Evolutionary conservation across 2,797 vertebrate genomes (phyloP), one percentile per base, ranked within the genome.

Genomic region (Fratercula arctica): DNA sequence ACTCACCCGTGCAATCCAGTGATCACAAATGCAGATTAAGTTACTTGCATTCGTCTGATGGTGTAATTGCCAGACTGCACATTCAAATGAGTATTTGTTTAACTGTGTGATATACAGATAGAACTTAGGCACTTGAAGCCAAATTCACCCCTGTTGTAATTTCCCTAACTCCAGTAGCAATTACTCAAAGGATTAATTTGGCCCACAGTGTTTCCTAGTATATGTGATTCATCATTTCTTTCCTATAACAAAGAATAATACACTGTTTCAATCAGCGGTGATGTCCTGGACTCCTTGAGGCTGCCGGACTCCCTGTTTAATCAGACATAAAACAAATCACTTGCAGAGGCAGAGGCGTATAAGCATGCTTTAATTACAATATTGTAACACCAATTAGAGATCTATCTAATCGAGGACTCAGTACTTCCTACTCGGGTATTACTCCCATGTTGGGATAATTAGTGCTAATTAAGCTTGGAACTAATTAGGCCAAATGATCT

Each of bases 391-490:
- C 98, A 98, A 98, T 98, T 98, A 98, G 98, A 98, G 98, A 98
- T 98, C 98, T 97, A 98, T 98, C 98, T 98, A 98, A 98, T 98
- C 98, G 98, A 98, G 98, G 98, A 99, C 97, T 98, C 97, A 85
- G 97, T 98, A 98, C 97, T 98, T 98, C 98, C 98, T 98, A 98
- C 98, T 98, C 97, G 97, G 98, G 98, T 99, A 99, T 99, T 98
- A 99, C 98, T 99, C 98, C 98, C 98, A 99, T 98, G 98, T 99
- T 99, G 99, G 98, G 98, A 99, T 99, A 99, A 99, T 99, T 99
- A 98, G 97, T 98, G 99, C 99, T 99, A 99, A 99, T 99, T 98
- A 99, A 99, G 98, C 98, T 98, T 98, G 98, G 98, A 98, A 98
- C 98, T 99, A 99, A 98, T 98, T 98, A 98, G 97, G 98, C 98